A percentile compares a stretch with the other conserved stretches of the same genome.
Evolutionary conservation across 2,797 vertebrate species (phyloP).

Genomic region (Argentina silus): DNA sequence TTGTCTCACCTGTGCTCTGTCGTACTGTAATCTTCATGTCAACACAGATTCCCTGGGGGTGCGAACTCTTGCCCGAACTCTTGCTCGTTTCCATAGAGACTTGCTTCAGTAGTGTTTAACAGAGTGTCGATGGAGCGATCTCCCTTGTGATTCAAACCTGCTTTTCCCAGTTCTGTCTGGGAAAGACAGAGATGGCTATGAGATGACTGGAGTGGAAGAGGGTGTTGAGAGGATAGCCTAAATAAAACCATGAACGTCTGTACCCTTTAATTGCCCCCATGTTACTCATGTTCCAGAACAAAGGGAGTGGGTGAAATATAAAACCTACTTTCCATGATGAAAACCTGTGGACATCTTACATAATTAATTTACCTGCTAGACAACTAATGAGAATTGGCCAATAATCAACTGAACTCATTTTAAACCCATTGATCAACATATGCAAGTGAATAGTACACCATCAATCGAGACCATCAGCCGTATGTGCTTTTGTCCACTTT

Average conservation of each 20-base stretch:
- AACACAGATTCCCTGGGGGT: slow-evolving; percentile 27
- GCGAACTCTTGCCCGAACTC: slow-evolving; percentile 28
- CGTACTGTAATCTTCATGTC: slow-evolving; percentile 16
- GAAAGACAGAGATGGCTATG: not conserved
- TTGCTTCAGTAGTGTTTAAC: slow-evolving; percentile 8
- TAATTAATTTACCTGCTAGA: slow-evolving; percentile 39
- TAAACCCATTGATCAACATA: not conserved
- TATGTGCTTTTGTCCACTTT: no score
- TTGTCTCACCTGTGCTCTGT: slow-evolving; percentile 11
- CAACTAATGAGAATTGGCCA: not conserved
- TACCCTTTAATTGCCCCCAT: slow-evolving; percentile 1
- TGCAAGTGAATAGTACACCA: not conserved
- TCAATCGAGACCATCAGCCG: no score
- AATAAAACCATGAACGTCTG: slow-evolving; percentile 20
- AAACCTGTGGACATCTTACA: slow-evolving; percentile 41
- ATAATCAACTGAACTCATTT: not conserved
- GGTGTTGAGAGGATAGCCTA: not conserved
- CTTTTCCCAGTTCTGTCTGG: not conserved
- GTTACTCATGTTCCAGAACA: not conserved
- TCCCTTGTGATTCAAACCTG: slow-evolving; percentile 3
- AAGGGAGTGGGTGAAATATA: slow-evolving; percentile 34
- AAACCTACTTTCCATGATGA: slow-evolving; percentile 28
- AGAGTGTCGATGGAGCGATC: slow-evolving; percentile 10
- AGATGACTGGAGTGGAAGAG: slow-evolving; percentile 5
- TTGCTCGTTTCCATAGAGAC: slow-evolving; percentile 51